Base-by-base conservation (phyloP, 2,888 invertebrate genomes). In the Leptinotarsa haldemani region DNA sequence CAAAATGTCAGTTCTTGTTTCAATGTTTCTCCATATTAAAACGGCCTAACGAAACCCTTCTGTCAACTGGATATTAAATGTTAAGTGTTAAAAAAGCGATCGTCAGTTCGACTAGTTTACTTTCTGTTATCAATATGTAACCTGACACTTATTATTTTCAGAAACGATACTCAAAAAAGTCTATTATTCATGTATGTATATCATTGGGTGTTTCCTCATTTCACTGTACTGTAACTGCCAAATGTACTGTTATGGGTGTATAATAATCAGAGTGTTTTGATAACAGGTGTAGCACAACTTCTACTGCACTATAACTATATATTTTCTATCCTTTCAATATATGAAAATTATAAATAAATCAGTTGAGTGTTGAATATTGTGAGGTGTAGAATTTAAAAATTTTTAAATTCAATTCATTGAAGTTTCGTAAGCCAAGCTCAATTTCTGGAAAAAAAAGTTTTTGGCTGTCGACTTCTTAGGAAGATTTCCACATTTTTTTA, bases 111-210 rank as follows among this genome's bases (percentile, higher is more conserved):
- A 77, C 75, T 80, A 82, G 80, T 78, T 79, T 77, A 78, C 77
- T 77, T 80, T 83, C 82, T 84, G 84, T 85, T 86, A 83, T 83
- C 75, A 76, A 74, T 81, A 85, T 86, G 86, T 86, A 84, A 86
- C 85, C 85, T 86, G 85, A 85, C 86, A 85, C 85, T 85, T 83
- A 61, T 85, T 83, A 61, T 61, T 61, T 61, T 61, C 16, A 61
- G 61, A n/a, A 61, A 73, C 50, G 56, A 73, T 73, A 72, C 67
- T 65, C 66, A 47, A 69, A 56, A 56, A 20, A 66, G 70, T 73
- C 65, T 73, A 56, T 70, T 46, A 48, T 69, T 48, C 47, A 69
- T 61, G 61, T 61, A 30, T n/a, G 40, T 61, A 61, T 61, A 61
- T 40, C n/a, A 61, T 61, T n/a, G 61, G 7, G 1, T 61, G 61